Conservation (phyloP, 2,888 invertebrate species). For the Ecliptopera silaceata region DNA sequence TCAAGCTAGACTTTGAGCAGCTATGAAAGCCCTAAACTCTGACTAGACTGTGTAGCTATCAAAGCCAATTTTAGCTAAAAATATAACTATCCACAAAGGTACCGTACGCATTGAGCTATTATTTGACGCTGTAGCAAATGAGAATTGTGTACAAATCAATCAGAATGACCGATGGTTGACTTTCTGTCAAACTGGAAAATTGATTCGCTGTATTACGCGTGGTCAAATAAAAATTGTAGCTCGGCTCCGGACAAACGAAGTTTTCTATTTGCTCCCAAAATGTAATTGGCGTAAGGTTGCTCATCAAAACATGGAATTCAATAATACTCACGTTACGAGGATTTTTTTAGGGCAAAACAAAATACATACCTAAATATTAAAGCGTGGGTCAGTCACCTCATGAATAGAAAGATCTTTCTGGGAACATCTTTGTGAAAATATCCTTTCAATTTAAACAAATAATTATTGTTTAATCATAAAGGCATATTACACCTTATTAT, state of each 20-base stretch:
- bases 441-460: too few relatives aligned
- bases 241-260: not conserved
- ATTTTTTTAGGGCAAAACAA: not conserved
- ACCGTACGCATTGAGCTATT: not conserved
- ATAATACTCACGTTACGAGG: not conserved
- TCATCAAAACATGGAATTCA: not conserved
- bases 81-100: too few relatives aligned
- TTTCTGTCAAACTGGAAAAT: conserved; percentile 39
- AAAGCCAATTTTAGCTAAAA: too few relatives aligned
- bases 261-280: conserved; percentile 5
- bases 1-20: too few relatives aligned
- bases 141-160: conserved; percentile 41
- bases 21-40: too few relatives aligned
- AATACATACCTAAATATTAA: not conserved
- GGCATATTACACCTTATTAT: not conserved
- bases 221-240: conserved; percentile 16
- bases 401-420: too few relatives aligned
- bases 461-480: too few relatives aligned
- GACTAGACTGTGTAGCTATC: too few relatives aligned
- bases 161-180: conserved; percentile 40
- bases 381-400: too few relatives aligned
- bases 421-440: too few relatives aligned
- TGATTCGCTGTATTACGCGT: conserved; percentile 26
- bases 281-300: not conserved
- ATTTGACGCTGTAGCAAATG: conserved; percentile 1